Percentiles rank a stretch among this genome's conserved stretches.
Evolutionary conservation across 2,888 invertebrate species (phyloP).

Genomic region (Drosophila picticornis): DNA sequence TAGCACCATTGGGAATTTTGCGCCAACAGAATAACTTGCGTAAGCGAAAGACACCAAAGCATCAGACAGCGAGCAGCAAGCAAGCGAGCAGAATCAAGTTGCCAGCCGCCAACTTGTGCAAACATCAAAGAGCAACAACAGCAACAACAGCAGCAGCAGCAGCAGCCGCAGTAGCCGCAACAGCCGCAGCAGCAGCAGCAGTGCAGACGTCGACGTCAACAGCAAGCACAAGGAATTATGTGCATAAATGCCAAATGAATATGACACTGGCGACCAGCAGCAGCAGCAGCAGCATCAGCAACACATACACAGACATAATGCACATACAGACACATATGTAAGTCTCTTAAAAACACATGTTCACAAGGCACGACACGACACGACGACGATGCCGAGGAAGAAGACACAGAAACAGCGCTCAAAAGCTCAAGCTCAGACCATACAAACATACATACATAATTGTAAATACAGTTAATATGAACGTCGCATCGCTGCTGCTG

Average conservation of each 20-base stretch:
- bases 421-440: conserved; percentile 15
- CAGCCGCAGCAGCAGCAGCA: conserved; percentile 3
- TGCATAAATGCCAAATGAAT: conserved; percentile 51
- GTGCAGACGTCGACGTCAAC: conserved; percentile 10
- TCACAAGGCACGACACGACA: conserved; percentile 16
- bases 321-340: conserved; percentile 14
- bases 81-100: conserved; percentile 37
- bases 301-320: not conserved
- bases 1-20: conserved; percentile 85
- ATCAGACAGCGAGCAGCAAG: conserved; percentile 11
- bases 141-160: conserved; percentile 9
- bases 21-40: conserved; percentile 45
- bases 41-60: conserved; percentile 33
- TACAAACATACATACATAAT: conserved; percentile 56
- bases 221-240: conserved; percentile 53
- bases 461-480: conserved; percentile 77
- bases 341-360: conserved; percentile 40
- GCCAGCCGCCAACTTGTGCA: conserved; percentile 67
- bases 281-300: not conserved
- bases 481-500: conserved; percentile 36
- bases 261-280: conserved; percentile 28
- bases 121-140: conserved; percentile 74
- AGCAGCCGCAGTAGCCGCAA: conserved; percentile 6
- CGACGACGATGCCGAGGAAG: conserved; percentile 5
- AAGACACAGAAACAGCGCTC: not conserved